Evolutionary conservation across 2,113 vertebrate species (phyloP), one percentile per base, ranked within the genome.

Genomic region (Silurus meridionalis): DNA sequence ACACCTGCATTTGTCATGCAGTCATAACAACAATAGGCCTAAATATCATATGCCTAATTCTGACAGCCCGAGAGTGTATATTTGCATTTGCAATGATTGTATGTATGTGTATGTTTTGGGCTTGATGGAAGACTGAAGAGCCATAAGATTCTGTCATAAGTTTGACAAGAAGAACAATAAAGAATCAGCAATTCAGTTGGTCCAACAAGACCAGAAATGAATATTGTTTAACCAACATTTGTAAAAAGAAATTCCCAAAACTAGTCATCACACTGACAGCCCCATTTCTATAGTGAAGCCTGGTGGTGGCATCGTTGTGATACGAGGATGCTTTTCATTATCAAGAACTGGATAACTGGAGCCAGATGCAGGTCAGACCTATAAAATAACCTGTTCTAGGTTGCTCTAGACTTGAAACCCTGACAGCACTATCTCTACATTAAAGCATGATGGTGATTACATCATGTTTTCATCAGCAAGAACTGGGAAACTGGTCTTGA

Each of bases 1-100:
- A 57, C 48, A 57, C 64, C 84, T 53, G 28, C 58, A 55, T 55
- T 46, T 84, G 72, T 83, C 87, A 63, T 14, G 55, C 69, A 66
- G 58, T 58, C 14, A 2, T 28, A 14, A 58, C 14, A 64, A 64
- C 60, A 82, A 66, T 15, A 52, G 21, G 6, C 48, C 23, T 25
- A 37, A 81, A 81, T n/a, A 81, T 0, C 37, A 61, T 48, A 81
- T 28, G 19, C 58, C 57, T 9, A 46, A 3, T 46, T 80, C 46
- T 37, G 53, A 78, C n/a, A 61, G 37, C 19, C 37, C 0, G 1
- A 48, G 57, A 50, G 60, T 85, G 23, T 84, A 28, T 37, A 60
- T 57, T 66, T 85, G 23, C 57, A 80, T 46, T 8, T 5, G 77
- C 21, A 25, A 8, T 53, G 74, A 25, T n/a, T 55, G 50, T 55